Evolutionary conservation across 2,888 invertebrate genomes (phyloP), one percentile per base, ranked within the genome.

Genomic region (Nysson spinosus): DNA sequence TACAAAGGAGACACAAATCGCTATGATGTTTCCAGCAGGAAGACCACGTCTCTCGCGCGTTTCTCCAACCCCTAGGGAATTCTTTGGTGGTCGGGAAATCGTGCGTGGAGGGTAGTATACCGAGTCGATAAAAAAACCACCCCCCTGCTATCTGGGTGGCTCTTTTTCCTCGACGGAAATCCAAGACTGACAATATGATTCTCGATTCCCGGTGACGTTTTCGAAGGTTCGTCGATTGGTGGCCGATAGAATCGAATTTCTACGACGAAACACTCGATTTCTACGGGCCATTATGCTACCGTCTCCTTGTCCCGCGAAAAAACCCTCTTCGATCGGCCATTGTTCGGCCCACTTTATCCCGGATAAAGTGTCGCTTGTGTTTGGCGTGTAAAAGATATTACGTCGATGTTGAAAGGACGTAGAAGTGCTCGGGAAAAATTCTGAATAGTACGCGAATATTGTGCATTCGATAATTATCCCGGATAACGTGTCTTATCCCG

Each of bases 251-350:
- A n/a, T n/a, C n/a, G n/a, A n/a, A n/a, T n/a, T n/a, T n/a, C n/a
- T 4, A 6, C 16, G 22, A 17, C 37, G 39, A 40, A 55, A 64
- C 49, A 57, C 50, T 60, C 67, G 54, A 65, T 67, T 56, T 54
- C 32, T n/a, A n/a, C n/a, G n/a, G 30, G 43, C 43, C 52, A 65
- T 72, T 64, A 74, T 61, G 63, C 46, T 64, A 54, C 62, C 56
- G 49, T 68, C 65, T 68, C 50, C 62, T 35, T 17, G 52, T 60
- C 47, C 12, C 44, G 44, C 19, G 42, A 20, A 11, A 40, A 47
- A 49, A 28, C 30, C 26, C 50, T 51, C 39, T 20, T 12, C 52
- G 6, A 14, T 2, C 7, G 17, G n/a, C 28, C 42, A 51, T 58
- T 63, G 40, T 51, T 39, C 50, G 6, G 7, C 20, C 40, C n/a